These are phyloP conservation scores for Cirrhinus mrigala DNA, from an alignment of 2,797 vertebrate species.

Conservation along the genomic window DNA sequence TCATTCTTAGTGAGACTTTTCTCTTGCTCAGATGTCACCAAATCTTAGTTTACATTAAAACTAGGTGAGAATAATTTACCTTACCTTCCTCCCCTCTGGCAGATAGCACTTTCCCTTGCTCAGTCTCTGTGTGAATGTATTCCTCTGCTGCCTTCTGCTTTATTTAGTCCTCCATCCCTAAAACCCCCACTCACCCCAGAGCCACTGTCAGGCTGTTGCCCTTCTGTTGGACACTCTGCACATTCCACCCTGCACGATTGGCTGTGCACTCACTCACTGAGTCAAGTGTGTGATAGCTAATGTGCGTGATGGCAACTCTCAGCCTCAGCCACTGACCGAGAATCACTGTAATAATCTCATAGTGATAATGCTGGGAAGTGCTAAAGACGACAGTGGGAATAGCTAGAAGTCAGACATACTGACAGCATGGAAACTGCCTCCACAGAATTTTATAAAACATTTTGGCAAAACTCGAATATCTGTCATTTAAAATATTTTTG, in stretches of 20 bases:
- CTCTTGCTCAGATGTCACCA: background rate
- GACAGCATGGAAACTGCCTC: background rate
- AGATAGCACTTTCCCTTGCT: constrained; percentile 24
- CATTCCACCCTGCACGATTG: constrained; percentile 79
- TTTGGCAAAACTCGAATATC: background rate
- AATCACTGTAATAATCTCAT: constrained; percentile 22
- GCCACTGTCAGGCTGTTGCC: constrained; percentile 68
- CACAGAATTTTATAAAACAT: background rate
- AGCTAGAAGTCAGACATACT: background rate
- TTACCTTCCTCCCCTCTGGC: constrained; percentile 30
- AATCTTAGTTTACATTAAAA: background rate
- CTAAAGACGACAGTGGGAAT: background rate
- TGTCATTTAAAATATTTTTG: background rate
- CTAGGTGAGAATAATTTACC: constrained; percentile 44
- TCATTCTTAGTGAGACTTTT: background rate
- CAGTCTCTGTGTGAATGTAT: constrained; percentile 21
- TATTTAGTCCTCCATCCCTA: constrained; percentile 46
- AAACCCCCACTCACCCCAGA: constrained; percentile 13
- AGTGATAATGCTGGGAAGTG: background rate
- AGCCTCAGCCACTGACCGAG: constrained; percentile 52
- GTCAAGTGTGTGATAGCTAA: constrained; percentile 67
- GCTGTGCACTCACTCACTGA: constrained; percentile 74
- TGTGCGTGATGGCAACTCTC: constrained; percentile 44
- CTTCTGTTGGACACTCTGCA: constrained; percentile 75
- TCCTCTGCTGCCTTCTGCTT: constrained; percentile 36